phyloP scores from a whole-genome alignment of 2,888 invertebrate species.

The Leptinotarsa tumamoca region DNA sequence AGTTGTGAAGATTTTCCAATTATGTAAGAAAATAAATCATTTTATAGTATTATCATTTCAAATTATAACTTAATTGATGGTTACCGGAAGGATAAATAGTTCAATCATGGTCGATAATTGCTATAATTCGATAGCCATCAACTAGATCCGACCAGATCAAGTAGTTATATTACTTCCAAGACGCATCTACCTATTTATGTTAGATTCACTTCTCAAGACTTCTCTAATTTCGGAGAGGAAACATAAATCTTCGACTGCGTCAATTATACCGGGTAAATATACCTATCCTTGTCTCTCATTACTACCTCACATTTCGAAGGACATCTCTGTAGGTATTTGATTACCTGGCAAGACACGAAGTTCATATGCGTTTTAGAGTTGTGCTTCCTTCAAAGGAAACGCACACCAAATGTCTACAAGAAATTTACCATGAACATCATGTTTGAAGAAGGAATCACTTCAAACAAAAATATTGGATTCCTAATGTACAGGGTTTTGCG shows the following conservation, averaged over 20 bases:
- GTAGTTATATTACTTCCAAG: slow-evolving; percentile 15
- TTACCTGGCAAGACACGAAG: neutral
- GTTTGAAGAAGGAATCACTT: too few relatives aligned
- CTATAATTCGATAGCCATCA: neutral
- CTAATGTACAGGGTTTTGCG: too few relatives aligned
- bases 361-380: neutral
- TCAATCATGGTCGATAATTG: slow-evolving; percentile 7
- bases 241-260: slow-evolving; percentile 51
- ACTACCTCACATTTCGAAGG: slow-evolving; percentile 24
- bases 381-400: neutral
- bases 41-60: neutral
- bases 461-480: too few relatives aligned
- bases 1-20: neutral
- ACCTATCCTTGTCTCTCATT: slow-evolving; percentile 40
- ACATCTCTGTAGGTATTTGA: slow-evolving; percentile 13
- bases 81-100: neutral
- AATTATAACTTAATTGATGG: neutral
- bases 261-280: slow-evolving; percentile 49
- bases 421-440: neutral
- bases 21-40: neutral
- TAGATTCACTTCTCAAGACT: slow-evolving; percentile 34
- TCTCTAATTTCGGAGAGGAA: slow-evolving; percentile 51
- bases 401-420: neutral
- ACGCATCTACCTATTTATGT: slow-evolving; percentile 37
- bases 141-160: neutral